phyloP scores from a whole-genome alignment of 2,888 invertebrate species.

The Drosophila differens region DNA sequence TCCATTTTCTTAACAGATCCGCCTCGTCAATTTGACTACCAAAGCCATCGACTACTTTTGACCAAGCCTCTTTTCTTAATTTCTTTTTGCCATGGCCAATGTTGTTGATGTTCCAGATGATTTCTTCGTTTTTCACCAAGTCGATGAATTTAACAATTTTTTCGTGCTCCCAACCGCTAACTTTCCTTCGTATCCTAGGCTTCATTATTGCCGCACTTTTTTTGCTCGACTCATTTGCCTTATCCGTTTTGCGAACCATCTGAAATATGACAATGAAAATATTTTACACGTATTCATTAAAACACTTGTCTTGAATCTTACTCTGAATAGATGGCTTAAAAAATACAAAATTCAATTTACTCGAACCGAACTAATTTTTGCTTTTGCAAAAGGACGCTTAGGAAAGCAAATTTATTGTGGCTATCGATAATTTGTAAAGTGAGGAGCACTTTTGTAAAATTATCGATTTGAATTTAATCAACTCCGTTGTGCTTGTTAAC shows the following conservation, averaged over 20 bases:
- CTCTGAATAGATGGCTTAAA: neutral
- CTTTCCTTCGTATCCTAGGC: neutral
- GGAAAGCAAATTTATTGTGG: neutral
- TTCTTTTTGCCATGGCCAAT: neutral
- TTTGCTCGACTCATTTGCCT: neutral
- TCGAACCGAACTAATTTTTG: neutral
- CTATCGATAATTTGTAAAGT: neutral
- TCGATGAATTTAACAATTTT: constrained; percentile 1
- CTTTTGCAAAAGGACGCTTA: neutral
- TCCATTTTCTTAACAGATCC: neutral
- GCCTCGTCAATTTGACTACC: neutral
- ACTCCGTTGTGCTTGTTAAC: neutral
- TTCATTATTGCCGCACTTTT: neutral
- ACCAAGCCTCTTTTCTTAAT: neutral
- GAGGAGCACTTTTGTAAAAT: neutral
- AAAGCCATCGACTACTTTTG: neutral
- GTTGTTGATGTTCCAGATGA: neutral
- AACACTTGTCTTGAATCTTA: neutral
- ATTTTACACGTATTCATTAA: neutral
- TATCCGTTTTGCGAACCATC: neutral
- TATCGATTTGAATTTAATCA: neutral
- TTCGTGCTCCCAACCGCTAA: neutral
- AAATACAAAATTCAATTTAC: neutral
- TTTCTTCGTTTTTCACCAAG: neutral
- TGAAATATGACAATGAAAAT: neutral